Evolutionary conservation across 37 sponge, comb jelly and placozoan species (phyloP).

Genomic region (Ianthella basta): DNA sequence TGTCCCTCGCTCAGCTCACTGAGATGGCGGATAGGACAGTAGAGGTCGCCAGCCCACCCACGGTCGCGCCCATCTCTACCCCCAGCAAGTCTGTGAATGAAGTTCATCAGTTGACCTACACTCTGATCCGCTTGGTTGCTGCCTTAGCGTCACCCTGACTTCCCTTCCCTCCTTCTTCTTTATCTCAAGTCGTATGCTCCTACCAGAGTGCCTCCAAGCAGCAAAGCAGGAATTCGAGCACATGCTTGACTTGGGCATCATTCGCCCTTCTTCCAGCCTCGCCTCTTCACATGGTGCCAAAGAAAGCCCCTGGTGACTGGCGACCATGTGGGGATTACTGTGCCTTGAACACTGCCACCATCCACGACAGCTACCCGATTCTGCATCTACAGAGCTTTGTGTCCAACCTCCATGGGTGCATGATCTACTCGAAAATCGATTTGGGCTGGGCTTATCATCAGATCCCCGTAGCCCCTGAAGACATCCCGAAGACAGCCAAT

Average conservation of each 20-base stretch:
- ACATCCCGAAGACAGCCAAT: slow-evolving; percentile 65
- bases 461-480: slow-evolving; percentile 50
- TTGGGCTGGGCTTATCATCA: slow-evolving; percentile 55
- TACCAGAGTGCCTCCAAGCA: slow-evolving; percentile 32
- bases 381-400: slow-evolving; percentile 66
- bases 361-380: slow-evolving; percentile 62
- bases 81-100: too few relatives aligned
- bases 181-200: too few relatives aligned
- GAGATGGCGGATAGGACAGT: too few relatives aligned
- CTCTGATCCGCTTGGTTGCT: too few relatives aligned
- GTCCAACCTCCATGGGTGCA: too few relatives aligned
- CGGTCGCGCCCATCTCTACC: too few relatives aligned
- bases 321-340: slow-evolving; percentile 74
- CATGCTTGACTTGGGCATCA: slow-evolving; percentile 50
- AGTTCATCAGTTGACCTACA: too few relatives aligned
- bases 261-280: slow-evolving; percentile 51
- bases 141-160: too few relatives aligned
- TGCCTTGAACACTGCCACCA: slow-evolving; percentile 57
- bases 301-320: slow-evolving; percentile 55
- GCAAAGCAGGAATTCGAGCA: slow-evolving; percentile 54
- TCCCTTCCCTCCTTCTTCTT: too few relatives aligned
- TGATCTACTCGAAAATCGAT: slow-evolving; percentile 60
- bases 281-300: slow-evolving; percentile 33
- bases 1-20: too few relatives aligned
- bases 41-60: too few relatives aligned